Base-by-base conservation (phyloP, 2,113 vertebrate genomes). In the Hyperopisus bebe region DNA sequence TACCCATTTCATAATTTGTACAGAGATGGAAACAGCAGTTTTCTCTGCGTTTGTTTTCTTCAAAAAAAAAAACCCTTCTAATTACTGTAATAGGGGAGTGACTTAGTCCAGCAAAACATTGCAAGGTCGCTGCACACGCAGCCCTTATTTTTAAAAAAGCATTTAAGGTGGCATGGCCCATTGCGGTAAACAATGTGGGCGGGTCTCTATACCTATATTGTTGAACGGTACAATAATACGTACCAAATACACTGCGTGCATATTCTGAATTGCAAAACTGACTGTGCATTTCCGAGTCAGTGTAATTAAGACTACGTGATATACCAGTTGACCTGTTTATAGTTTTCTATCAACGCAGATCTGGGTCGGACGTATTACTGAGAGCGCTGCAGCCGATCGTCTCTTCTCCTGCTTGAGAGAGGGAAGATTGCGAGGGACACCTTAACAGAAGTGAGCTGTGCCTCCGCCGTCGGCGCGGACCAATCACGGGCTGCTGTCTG, bases 401-500 rank as follows among this genome's bases (percentile, higher is more conserved):
- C n/a, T 70, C 9, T 35, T 35, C 27, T 35, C 13, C 74, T 15
- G n/a, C 62, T 70, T 13, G 62, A 27, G n/a, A 24, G 31, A 5
- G 35, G 35, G 35, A 2, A 39, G 17, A 80, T 42, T 6, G 31
- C 17, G 35, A 42, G 35, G 74, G 35, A 80, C 90, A 89, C 91
- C 94, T 94, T 92, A 93, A 48, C 89, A 51, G 35, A 89, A 13
- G 53, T 93, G 97, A 97, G 97, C 96, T 97, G 96, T 3, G 92
- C 95, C 91, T n/a, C 24, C 39, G 31, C 90, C 91, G 27, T 21
- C 92, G 31, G 90, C 91, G 24, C n/a, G 92, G 92, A 94, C 97
- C 98, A 98, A 97, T 98, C 94, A 96, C 27, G 86, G 90, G 91
- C 91, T 90, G 91, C 86, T 90, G 92, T 92, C 95, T 95, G 95